These are phyloP conservation scores for Microtus montanus DNA, from an alignment of 2,113 vertebrate genomes.

Conservation along the genomic window DNA sequence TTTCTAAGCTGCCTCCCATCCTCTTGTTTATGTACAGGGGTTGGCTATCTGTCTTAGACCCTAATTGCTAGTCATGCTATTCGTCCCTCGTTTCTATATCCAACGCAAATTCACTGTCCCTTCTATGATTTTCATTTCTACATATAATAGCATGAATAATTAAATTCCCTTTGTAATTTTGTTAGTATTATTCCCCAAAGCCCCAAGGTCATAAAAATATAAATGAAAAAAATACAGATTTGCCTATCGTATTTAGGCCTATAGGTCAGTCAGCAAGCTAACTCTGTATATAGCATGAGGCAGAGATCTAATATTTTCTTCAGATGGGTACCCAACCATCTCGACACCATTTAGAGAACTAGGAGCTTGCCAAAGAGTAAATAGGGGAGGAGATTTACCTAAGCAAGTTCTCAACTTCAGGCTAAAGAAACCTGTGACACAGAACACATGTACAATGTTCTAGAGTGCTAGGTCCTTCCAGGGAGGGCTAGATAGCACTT, in stretches of 20 bases:
- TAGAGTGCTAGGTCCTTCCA: not conserved
- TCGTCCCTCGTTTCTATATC: not conserved
- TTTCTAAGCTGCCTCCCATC: not conserved
- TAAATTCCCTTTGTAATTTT: not conserved
- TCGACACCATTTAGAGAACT: not conserved
- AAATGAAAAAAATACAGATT: not conserved
- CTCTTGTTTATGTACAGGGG: conserved; percentile 16
- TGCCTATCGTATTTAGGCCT: not conserved
- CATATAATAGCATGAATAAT: conserved; percentile 1
- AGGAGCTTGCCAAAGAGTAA: not conserved
- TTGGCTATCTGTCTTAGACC: not conserved
- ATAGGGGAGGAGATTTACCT: not conserved
- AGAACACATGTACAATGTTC: not conserved
- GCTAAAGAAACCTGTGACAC: not conserved
- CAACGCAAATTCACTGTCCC: not conserved
- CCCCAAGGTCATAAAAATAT: not conserved
- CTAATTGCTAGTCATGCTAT: not conserved
- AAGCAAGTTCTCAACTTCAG: not conserved
- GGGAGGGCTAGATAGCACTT: not conserved
- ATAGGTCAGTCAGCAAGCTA: conserved; percentile 16
- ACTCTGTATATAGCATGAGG: not conserved
- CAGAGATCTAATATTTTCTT: not conserved
- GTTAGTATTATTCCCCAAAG: not conserved
- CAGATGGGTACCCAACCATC: not conserved
- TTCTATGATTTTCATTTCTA: conserved; percentile 2